Conservation (phyloP, 2,888 invertebrate genomes). For the Callyntrura sp. region DNA sequence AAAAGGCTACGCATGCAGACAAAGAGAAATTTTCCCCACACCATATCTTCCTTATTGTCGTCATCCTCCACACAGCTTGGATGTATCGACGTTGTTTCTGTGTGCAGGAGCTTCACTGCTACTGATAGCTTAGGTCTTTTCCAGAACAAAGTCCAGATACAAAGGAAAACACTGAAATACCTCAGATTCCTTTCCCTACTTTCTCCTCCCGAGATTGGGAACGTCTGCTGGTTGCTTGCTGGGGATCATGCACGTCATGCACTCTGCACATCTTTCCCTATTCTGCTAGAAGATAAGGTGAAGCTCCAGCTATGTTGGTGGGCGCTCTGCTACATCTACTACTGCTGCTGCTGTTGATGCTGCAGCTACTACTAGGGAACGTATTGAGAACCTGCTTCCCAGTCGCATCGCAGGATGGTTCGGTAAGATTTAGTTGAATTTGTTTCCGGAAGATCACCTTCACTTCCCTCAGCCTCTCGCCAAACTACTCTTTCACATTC, state of each 20-base stretch:
- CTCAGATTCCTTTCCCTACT: not conserved
- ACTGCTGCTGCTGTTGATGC: conserved; percentile 31
- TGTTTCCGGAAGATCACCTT: conserved; percentile 82
- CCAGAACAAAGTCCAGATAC: too few species aligned
- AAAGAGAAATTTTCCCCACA: not conserved
- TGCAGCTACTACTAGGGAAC: conserved; percentile 22
- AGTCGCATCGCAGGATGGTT: not conserved
- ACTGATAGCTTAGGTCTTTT: too few species aligned
- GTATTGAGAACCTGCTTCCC: not conserved
- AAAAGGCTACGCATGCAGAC: too few species aligned
- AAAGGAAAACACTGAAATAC: too few species aligned
- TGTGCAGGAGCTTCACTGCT: not conserved
- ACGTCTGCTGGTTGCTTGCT: conserved; percentile 27
- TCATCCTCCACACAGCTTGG: not conserved
- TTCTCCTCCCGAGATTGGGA: not conserved
- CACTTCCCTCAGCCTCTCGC: conserved; percentile 74
- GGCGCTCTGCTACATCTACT: conserved; percentile 32
- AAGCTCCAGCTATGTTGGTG: conserved; percentile 35
- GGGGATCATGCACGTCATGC: conserved; percentile 70
- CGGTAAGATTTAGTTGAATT: conserved; percentile 75
- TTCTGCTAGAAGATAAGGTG: conserved; percentile 63
- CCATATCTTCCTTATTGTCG: not conserved
- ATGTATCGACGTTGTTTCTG: not conserved
- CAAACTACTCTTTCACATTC: conserved; percentile 41
- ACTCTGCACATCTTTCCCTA: conserved; percentile 72